Evolutionary conservation across 2,113 vertebrate genomes (phyloP), one percentile per base, ranked within the genome.

Genomic region (Phodopus roborovskii): DNA sequence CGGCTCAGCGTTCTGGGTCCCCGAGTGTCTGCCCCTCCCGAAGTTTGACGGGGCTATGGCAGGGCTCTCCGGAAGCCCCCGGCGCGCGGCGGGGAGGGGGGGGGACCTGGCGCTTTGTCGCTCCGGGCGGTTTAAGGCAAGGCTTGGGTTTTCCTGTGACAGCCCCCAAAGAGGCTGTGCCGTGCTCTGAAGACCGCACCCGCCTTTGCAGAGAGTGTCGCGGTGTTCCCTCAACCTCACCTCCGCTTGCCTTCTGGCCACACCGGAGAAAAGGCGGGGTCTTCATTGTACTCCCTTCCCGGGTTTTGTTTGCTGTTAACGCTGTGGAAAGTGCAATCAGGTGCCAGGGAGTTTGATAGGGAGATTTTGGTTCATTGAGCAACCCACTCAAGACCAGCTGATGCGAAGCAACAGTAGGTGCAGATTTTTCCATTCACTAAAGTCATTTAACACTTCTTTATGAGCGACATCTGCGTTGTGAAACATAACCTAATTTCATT

Each of bases 371-470:
- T 82, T 95, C 92, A 50, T 77, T n/a, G 89, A 97, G 75, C 62
- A 83, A 74, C 93, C 94, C 77, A 68, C 86, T 92, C 75, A 4
- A 13, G 88, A 95, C 79, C 13, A 33, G 73, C 91, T 19, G 85
- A 94, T 60, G 64, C 20, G n/a, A 95, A 92, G 94, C 95, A 91
- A 91, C 93, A 90, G 77, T 91, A 60, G 73, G 39, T 78, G 86
- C 89, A 93, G 78, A 88, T 96, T 94, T 94, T 97, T 96, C 95
- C 97, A 94, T 95, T 97, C 96, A 97, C 95, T 93, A 75, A 96
- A 97, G 94, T 94, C 95, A 28, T 82, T 77, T 77, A 92, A 91
- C 83, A 79, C 89, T 88, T 88, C 11, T 88, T 91, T 36, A 56
- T 64, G 93, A 92, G 84, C 74, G 42, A 77, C 79, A 71, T 87